These are phyloP conservation scores for Mystacornis crossleyi DNA, from an alignment of 2,113 vertebrate genomes.

Conservation along the genomic window DNA sequence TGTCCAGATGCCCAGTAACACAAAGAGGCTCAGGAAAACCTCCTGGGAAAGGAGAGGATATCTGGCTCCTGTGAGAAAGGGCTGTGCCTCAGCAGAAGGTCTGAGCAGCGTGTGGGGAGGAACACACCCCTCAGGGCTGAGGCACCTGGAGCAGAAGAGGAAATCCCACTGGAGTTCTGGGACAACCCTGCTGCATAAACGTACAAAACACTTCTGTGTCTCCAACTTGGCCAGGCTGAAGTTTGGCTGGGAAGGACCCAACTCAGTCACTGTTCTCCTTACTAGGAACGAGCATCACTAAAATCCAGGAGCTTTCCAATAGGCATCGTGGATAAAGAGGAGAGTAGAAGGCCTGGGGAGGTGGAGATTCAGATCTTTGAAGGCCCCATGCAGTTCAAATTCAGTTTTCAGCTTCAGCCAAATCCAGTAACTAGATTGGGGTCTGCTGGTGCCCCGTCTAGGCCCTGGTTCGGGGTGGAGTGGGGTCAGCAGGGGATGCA, in stretches of 20 bases:
- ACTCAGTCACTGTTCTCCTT: background rate
- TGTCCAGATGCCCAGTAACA: background rate
- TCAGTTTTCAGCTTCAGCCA: background rate
- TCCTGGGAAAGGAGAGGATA: background rate
- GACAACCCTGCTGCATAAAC: background rate
- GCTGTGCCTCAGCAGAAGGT: background rate
- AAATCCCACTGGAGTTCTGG: background rate
- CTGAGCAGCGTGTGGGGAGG: rapidly evolving
- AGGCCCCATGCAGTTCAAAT: background rate
- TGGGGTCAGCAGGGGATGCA: background rate
- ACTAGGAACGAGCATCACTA: background rate
- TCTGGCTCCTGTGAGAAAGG: background rate
- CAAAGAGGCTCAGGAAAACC: background rate
- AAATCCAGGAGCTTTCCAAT: background rate
- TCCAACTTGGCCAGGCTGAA: background rate
- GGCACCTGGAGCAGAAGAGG: background rate
- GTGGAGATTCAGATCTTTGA: background rate
- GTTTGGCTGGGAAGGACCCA: background rate
- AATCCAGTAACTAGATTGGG: background rate
- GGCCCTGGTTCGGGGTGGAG: background rate
- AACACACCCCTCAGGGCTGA: background rate
- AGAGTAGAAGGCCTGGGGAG: background rate
- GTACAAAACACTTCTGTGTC: background rate
- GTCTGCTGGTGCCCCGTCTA: background rate
- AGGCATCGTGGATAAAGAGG: background rate